Percentiles rank a stretch among this genome's conserved stretches.
Conservation (phyloP, 2,888 invertebrate species). For the Synanthedon tipuliformis region DNA sequence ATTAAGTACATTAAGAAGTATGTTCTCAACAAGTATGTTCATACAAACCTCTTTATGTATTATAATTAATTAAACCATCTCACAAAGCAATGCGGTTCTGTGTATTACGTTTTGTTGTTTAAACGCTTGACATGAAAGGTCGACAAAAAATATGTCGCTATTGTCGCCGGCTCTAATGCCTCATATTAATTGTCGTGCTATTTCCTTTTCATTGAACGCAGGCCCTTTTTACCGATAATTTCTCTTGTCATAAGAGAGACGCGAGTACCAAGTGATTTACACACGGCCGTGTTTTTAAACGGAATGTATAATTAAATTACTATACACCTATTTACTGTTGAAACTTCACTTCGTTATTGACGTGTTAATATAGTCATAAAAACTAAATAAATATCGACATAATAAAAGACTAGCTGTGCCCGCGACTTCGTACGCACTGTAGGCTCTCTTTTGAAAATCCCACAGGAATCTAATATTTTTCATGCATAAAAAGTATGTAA, state of each 20-base stretch:
- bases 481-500: no score
- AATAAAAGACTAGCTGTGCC: no score
- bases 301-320: no score
- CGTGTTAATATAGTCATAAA: no score
- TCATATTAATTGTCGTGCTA: constrained; percentile 52
- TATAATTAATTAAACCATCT: neutral
- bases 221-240: constrained; percentile 44
- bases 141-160: constrained; percentile 51
- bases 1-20: neutral
- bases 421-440: no score
- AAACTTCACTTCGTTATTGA: no score
- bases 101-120: constrained; percentile 26
- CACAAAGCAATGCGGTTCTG: neutral
- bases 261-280: constrained; percentile 8
- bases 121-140: constrained; percentile 30
- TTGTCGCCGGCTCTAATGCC: constrained; percentile 46
- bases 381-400: no score
- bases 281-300: constrained; percentile 20
- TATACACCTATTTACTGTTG: no score
- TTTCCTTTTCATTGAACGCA: constrained; percentile 54
- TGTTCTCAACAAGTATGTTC: neutral
- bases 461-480: no score
- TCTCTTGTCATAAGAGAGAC: constrained; percentile 42
- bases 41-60: neutral
- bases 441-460: no score